Conservation (phyloP, 2,888 invertebrate genomes). For the Chrysolina oricalcia region DNA sequence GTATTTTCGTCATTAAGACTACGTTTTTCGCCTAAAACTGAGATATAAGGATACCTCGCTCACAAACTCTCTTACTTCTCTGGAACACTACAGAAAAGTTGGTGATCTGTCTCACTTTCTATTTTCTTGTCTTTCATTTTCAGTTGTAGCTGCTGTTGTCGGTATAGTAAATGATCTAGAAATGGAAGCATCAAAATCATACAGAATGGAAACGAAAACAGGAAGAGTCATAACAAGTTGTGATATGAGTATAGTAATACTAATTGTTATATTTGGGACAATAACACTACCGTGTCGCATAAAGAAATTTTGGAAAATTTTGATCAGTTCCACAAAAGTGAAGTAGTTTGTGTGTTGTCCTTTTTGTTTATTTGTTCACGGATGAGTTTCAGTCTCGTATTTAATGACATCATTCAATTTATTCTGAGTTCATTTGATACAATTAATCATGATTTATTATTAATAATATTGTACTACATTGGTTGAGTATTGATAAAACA, state of each 20-base stretch:
- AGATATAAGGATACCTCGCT: background rate
- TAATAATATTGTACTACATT: no score
- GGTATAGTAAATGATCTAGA: slow-evolving; percentile 49
- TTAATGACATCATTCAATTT: no score
- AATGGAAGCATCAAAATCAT: slow-evolving; percentile 53
- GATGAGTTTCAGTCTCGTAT: no score
- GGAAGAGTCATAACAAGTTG: slow-evolving; percentile 45
- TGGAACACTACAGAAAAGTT: no score
- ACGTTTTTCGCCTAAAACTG: background rate
- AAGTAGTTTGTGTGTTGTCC: background rate
- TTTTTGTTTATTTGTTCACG: no score
- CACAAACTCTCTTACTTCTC: background rate
- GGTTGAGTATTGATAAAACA: no score
- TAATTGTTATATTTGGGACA: slow-evolving; percentile 48
- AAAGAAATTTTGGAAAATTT: slow-evolving; percentile 41
- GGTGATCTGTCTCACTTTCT: background rate
- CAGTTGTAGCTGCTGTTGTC: slow-evolving; percentile 32
- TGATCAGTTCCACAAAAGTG: slow-evolving; percentile 27
- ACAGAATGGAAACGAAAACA: slow-evolving; percentile 48
- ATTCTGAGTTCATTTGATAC: no score
- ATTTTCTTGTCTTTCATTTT: slow-evolving; percentile 21
- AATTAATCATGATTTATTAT: no score
- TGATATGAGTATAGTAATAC: slow-evolving; percentile 52
- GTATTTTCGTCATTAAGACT: background rate
- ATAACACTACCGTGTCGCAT: slow-evolving; percentile 45